A percentile compares a stretch with the other conserved stretches of the same genome.
Evolutionary conservation across 30 jellyfish, hydroid and myxozoan genomes (phyloP).

Genomic region (Cassiopea xamachana): DNA sequence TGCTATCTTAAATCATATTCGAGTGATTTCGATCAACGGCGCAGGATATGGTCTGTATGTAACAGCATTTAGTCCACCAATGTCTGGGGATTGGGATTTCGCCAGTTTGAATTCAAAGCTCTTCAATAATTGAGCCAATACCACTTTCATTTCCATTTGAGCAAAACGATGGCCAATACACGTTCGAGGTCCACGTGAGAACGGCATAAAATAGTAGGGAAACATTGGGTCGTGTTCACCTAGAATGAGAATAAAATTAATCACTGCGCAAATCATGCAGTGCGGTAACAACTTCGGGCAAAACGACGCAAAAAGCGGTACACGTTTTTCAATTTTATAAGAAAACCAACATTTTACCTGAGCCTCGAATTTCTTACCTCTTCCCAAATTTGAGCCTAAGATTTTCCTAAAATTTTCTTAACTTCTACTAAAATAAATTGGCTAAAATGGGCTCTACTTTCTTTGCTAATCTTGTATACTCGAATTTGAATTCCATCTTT

Average conservation of each 20-base stretch:
- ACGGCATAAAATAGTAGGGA: constrained; percentile 30
- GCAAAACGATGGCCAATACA: constrained; percentile 46
- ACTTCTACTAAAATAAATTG: too few species aligned
- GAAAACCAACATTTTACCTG: too few species aligned
- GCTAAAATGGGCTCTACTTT: too few species aligned
- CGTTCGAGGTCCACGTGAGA: constrained; percentile 56
- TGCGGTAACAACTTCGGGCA: neutral
- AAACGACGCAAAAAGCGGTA: neutral
- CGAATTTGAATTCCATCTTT: too few species aligned
- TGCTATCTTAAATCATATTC: neutral
- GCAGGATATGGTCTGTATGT: constrained; percentile 46
- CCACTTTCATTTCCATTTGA: constrained; percentile 33
- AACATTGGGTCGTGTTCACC: constrained; percentile 35
- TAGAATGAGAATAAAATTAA: neutral
- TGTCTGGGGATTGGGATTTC: constrained; percentile 18
- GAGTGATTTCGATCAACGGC: constrained; percentile 30
- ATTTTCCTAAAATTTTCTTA: too few species aligned
- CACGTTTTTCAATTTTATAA: too few species aligned
- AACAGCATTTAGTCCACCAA: constrained; percentile 1
- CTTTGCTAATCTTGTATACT: too few species aligned
- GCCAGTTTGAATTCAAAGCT: constrained; percentile 29
- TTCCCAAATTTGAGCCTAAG: too few species aligned
- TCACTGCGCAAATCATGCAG: too few species aligned
- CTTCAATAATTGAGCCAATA: constrained; percentile 12
- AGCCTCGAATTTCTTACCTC: too few species aligned